Base-by-base conservation (phyloP, 2,113 vertebrate genomes). In the Dicaeum eximium region DNA sequence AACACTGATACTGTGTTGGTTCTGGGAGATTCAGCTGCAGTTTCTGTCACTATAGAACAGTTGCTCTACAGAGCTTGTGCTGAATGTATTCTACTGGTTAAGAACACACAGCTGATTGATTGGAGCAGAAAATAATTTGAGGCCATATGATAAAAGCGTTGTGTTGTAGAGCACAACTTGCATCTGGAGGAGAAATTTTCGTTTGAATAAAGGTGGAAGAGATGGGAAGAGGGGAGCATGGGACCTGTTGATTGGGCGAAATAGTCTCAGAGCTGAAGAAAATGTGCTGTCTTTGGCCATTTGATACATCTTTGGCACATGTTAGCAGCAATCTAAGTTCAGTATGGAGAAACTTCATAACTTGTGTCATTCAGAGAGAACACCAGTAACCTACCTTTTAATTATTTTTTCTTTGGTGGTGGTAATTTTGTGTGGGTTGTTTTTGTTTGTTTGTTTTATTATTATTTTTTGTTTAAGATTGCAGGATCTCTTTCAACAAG, bases 401-500 rank as follows among this genome's bases (percentile, higher is more conserved):
- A 53, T 47, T n/a, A 23, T 12, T 31, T 79, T 73, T 81, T 38
- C 3, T 62, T 33, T 2, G 8, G 7, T 74, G 10, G 3, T 28
- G 4, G n/a, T 58, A 38, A 23, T 71, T 88, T 84, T 50, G 5
- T 66, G 42, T 48, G 35, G 2, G 2, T 50, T 35, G 2, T 3
- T 37, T 62, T 62, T 15, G 6, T 53, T 61, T 57, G 2, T 53
- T n/a, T 23, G 10, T 44, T n/a, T 44, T 13, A 30, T 23, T 78
- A 6, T 35, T 75, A 25, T 42, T 47, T 22, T 79, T 61, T 62
- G 11, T 90, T 89, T 23, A 95, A 99, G 99, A 93, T 97, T 99
- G 54, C 99, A 99, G 96, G 99, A 99, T 73, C 97, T 99, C 65
- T 99, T 99, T 96, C 99, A 99, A 87, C 99, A 99, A 97, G 99